Base-by-base conservation (phyloP, 2,797 vertebrate species). In the Myotis myotis region DNA sequence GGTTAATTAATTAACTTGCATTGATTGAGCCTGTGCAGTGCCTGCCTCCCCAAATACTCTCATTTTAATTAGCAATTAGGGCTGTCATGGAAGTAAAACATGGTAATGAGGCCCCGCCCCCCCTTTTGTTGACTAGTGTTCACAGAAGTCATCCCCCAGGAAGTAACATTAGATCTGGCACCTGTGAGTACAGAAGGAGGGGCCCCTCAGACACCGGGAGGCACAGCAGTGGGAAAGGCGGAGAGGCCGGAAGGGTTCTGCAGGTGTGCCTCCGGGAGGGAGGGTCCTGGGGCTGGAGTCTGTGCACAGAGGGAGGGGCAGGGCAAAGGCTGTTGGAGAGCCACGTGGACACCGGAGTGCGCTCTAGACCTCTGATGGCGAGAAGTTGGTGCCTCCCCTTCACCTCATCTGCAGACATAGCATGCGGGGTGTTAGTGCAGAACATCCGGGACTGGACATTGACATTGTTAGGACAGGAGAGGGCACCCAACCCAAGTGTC, bases 1-100 rank as follows among this genome's bases (percentile, higher is more conserved):
- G 72, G 89, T 90, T 38, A 47, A 89, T 86, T 75, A 51, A 72
- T 80, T 80, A 92, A 53, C 5, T 81, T 82, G 49, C 30, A 7
- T 11, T 60, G 2, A 70, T 38, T 33, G 10, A 33, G 66, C 17
- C 6, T 60, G 8, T 30, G 49, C 19, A 51, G 22, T 28, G 1
- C 4, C 66, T n/a, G 53, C 33, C 22, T 89, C 51, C 49, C 8
- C 30, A 74, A 33, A 74, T 22, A 72, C 23, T 51, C 6, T n/a
- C 47, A 70, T 30, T 80, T 93, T 72, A 72, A 28, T 80, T 30
- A 94, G 30, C 33, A 80, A 41, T 28, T 87, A 47, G 30, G 60
- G 11, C 15, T 78, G 10, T n/a, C 76, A 44, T 84, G n/a, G 53
- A 38, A 84, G 41, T 25, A 15, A 91, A 86, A 76, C 15, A 20